A percentile compares a stretch with the other conserved stretches of the same genome.
These are phyloP conservation scores for Trichonephila inaurata DNA, from an alignment of 1,140 invertebrate genomes.

Conservation along the genomic window DNA sequence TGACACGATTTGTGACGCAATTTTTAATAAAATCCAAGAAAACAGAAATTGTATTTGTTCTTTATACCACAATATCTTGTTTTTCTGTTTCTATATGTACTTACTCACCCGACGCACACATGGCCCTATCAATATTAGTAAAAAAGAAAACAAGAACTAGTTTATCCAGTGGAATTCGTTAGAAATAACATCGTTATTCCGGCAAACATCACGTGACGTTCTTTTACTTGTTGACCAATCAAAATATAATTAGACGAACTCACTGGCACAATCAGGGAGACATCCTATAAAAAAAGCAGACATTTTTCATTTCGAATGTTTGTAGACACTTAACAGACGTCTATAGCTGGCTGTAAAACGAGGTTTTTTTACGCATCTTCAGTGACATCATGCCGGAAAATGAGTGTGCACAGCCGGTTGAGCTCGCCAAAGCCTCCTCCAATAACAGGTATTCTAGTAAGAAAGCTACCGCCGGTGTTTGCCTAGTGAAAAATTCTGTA, in stretches of 20 bases:
- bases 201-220: background rate
- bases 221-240: background rate
- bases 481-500: conserved; percentile 34
- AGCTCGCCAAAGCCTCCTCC: background rate
- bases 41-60: too few relatives aligned
- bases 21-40: too few relatives aligned
- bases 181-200: background rate
- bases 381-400: background rate
- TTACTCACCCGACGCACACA: background rate
- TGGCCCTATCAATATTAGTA: background rate
- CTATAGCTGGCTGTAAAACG: background rate
- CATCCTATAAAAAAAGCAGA: background rate
- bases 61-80: too few relatives aligned
- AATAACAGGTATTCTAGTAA: background rate
- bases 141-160: background rate
- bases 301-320: conserved; percentile 37
- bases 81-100: background rate
- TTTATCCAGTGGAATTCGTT: background rate
- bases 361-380: background rate
- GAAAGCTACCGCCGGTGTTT: background rate
- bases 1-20: too few relatives aligned
- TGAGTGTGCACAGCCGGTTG: conserved; percentile 41
- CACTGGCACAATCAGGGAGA: background rate
- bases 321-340: conserved; percentile 57
- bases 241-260: background rate